Percentiles rank a stretch among this genome's conserved stretches.
Evolutionary conservation across 2,797 vertebrate genomes (phyloP).

Genomic region (Melanotaenia maccullochi): DNA sequence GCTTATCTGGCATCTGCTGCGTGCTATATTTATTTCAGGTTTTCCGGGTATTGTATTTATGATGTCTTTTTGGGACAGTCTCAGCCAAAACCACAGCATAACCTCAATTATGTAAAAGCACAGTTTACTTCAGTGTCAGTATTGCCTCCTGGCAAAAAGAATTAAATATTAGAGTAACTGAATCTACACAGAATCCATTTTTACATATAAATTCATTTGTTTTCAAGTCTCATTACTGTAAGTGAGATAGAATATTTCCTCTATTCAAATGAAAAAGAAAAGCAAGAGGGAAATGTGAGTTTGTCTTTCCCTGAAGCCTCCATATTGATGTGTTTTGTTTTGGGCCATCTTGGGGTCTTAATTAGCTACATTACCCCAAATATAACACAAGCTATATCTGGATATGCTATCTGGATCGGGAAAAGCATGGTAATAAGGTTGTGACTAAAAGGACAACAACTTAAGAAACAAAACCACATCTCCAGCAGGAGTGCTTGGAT

Average conservation of each 20-base stretch:
- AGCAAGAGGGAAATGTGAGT: neutral
- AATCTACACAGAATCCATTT: constrained; percentile 28
- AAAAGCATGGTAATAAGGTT: neutral
- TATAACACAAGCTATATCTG: neutral
- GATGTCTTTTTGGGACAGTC: constrained; percentile 43
- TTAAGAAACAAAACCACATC: neutral
- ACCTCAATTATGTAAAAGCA: constrained; percentile 62
- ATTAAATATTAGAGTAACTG: constrained; percentile 19
- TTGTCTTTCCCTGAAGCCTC: neutral
- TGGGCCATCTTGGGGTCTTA: neutral
- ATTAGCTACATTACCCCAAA: neutral
- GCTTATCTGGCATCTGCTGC: constrained; percentile 47
- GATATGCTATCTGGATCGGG: neutral
- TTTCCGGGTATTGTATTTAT: constrained; percentile 54
- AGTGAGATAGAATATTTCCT: constrained; percentile 4
- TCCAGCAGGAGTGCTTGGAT: neutral
- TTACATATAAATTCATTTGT: constrained; percentile 8
- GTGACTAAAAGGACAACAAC: neutral
- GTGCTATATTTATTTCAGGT: constrained; percentile 56
- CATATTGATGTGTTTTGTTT: neutral
- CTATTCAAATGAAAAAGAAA: neutral
- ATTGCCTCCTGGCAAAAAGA: constrained; percentile 52
- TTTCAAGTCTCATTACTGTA: constrained; percentile 15
- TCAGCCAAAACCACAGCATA: constrained; percentile 43
- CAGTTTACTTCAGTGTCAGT: constrained; percentile 40